phyloP scores from a whole-genome alignment of 2,888 invertebrate species.

The Scaptomyza parva region DNA sequence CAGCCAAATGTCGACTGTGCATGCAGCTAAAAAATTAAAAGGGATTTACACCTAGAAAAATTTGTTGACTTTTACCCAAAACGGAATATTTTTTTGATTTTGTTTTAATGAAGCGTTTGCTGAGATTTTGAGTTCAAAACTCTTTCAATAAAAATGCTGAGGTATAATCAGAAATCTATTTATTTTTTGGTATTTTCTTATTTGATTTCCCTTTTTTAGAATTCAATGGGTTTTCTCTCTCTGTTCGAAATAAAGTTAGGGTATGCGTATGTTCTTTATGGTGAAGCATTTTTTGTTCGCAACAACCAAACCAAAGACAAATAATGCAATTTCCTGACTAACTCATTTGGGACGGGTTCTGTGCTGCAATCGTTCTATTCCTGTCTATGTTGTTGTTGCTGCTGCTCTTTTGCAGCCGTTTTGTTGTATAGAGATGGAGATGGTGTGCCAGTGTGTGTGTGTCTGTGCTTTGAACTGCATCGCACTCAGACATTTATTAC shows the following conservation, averaged over 20 bases:
- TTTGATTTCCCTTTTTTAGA: too few relatives aligned
- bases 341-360: slow-evolving; percentile 73
- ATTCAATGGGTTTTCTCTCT: background rate
- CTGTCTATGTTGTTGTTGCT: slow-evolving; percentile 8
- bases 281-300: slow-evolving; percentile 59
- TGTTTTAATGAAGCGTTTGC: too few relatives aligned
- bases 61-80: too few relatives aligned
- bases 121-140: too few relatives aligned
- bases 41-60: background rate
- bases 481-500: slow-evolving; percentile 72
- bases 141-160: too few relatives aligned
- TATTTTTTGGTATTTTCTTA: too few relatives aligned
- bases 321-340: slow-evolving; percentile 79
- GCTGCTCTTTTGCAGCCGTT: too few relatives aligned
- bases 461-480: slow-evolving; percentile 24
- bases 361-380: slow-evolving; percentile 18
- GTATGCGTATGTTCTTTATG: background rate
- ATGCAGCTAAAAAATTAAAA: background rate
- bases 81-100: too few relatives aligned
- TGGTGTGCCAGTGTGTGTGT: slow-evolving; percentile 8
- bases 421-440: too few relatives aligned
- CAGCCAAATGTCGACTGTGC: background rate
- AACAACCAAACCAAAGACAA: slow-evolving; percentile 75
- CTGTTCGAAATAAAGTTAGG: slow-evolving; percentile 6
- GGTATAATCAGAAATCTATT: too few relatives aligned